Base-by-base conservation (phyloP, 2,113 vertebrate genomes). In the Ammospiza caudacuta region DNA sequence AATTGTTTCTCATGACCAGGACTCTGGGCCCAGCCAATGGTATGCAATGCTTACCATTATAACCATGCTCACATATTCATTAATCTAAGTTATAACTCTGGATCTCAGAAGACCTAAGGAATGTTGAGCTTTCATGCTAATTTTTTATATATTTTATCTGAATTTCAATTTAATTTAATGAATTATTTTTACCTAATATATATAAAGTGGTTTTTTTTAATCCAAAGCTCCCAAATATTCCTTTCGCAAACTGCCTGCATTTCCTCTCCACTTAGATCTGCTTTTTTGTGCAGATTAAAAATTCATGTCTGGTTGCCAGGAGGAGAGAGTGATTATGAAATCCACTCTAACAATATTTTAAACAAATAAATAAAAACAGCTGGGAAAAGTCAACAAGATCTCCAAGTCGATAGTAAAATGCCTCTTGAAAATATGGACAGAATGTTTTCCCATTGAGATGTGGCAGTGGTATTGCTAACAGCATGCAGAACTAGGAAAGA, bases 331-430 rank as follows among this genome's bases (percentile, higher is more conserved):
- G 35, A 74, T 87, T 90, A 73, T 55, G 44, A 94, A 92, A 90
- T 85, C 46, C 23, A 43, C 7, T 55, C 22, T 67, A 91, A 12
- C 27, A 44, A 76, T 80, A 84, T 72, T 92, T 94, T 83, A 91
- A 95, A 83, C 31, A 92, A 95, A 92, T 87, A 90, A 83, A 93
- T 81, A 74, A 77, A 94, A 96, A 76, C 28, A 90, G 19, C 62
- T 81, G 39, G 21, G 47, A 80, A 93, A 90, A 84, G n/a, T 84
- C 67, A 90, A 70, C 22, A 86, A 28, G 52, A 83, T 80, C 22
- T 69, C 39, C 81, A 88, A 91, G 59, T 47, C 24, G 29, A 37
- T 25, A 87, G 25, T 62, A 59, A 49, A 82, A 87, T 25, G 8
- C n/a, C 67, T 70, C 35, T 59, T 77, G 39, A 93, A 90, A 74